A percentile compares a stretch with the other conserved stretches of the same genome.
These are phyloP conservation scores for Sinhomidia bicolor DNA, from an alignment of 2,888 invertebrate genomes.

Conservation along the genomic window DNA sequence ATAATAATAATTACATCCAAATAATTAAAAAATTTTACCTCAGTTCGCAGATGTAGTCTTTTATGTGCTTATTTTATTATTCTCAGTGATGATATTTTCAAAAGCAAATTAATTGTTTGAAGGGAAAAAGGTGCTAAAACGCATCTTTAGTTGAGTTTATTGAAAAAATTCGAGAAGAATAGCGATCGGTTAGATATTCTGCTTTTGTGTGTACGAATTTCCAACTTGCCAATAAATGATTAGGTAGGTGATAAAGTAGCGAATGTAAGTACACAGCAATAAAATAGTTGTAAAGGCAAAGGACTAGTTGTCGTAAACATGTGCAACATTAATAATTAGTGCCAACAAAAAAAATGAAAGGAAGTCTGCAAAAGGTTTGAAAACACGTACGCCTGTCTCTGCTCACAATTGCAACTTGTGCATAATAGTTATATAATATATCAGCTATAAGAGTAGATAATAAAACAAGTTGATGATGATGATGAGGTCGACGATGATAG, in stretches of 20 bases:
- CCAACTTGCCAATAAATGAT: background rate
- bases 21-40: background rate
- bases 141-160: too few relatives aligned
- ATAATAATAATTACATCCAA: too few relatives aligned
- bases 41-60: too few relatives aligned
- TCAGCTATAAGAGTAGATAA: background rate
- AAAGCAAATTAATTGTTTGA: background rate
- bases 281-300: background rate
- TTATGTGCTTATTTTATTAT: background rate
- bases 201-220: background rate
- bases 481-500: too few relatives aligned
- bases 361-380: background rate
- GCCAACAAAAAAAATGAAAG: slow-evolving; percentile 39
- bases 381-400: too few relatives aligned
- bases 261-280: background rate
- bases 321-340: background rate
- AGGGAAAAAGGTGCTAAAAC: too few relatives aligned
- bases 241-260: too few relatives aligned
- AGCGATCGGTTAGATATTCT: background rate
- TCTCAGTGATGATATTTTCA: background rate
- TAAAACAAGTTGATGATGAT: background rate
- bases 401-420: too few relatives aligned
- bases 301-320: slow-evolving; percentile 11
- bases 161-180: too few relatives aligned
- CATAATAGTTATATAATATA: background rate